Evolutionary conservation across 2,113 vertebrate species (phyloP), one percentile per base, ranked within the genome.

Genomic region (Thinocorus orbignyianus): DNA sequence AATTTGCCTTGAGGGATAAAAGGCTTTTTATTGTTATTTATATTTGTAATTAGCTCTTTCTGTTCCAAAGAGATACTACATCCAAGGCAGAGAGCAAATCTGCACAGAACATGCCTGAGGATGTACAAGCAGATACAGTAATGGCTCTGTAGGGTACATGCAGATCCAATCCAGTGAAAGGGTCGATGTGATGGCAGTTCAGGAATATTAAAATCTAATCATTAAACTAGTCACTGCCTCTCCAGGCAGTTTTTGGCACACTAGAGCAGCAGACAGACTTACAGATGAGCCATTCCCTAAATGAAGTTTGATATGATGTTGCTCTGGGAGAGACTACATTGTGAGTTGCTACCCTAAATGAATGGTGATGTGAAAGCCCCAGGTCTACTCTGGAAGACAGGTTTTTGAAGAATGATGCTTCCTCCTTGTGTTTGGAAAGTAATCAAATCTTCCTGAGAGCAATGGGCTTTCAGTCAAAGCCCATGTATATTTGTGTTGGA

Each of bases 391-490:
- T 93, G 66, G 37, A 90, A 94, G 93, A 80, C 73, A 70, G 60
- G 15, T n/a, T 91, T 91, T 77, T 94, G 91, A 94, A 87, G 62
- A 95, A 94, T 80, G 78, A 78, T 66, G 49, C 49, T 83, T 95
- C 82, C 83, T 88, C 49, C 78, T 80, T 78, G 39, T 79, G 65
- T 89, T 86, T 86, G 92, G 85, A 86, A 96, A 83, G 71, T 61
- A 94, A 85, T 93, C 85, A 95, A 80, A 80, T 76, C 74, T 88
- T 95, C 69, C 64, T 92, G 90, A 90, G 88, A 93, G 88, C 86
- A 60, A 23, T 17, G 65, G 52, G 39, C 81, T 81, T 92, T 95
- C 91, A 93, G 37, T 93, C 93, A 81, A 82, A 92, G 86, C 60
- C 60, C 65, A 4, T 14, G 52, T 28, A 35, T 44, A 61, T 76